These are phyloP conservation scores for Seira musarum DNA, from an alignment of 2,888 invertebrate genomes.

Conservation along the genomic window DNA sequence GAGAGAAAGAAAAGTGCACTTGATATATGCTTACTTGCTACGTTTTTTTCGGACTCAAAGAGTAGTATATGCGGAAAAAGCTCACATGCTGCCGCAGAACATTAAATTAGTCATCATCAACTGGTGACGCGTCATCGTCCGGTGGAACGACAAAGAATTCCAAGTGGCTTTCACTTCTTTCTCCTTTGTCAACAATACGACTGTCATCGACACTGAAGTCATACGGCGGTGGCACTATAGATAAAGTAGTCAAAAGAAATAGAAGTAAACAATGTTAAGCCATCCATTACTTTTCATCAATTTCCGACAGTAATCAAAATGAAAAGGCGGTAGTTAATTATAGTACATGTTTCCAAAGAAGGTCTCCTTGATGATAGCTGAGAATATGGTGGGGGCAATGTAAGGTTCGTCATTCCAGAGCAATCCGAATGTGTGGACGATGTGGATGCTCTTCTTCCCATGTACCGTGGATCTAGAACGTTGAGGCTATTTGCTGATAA, in stretches of 20 bases:
- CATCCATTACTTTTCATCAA: too few relatives aligned
- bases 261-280: too few relatives aligned
- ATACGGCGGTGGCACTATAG: slow-evolving; percentile 54
- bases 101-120: slow-evolving; percentile 54
- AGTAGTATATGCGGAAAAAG: background rate
- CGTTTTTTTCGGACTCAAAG: background rate
- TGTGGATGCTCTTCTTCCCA: slow-evolving; percentile 48
- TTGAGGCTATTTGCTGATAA: slow-evolving; percentile 39
- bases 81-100: slow-evolving; percentile 32
- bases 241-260: too few relatives aligned
- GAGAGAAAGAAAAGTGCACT: slow-evolving; percentile 24
- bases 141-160: slow-evolving; percentile 51
- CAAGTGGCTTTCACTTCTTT: slow-evolving; percentile 11
- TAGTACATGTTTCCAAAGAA: slow-evolving; percentile 41
- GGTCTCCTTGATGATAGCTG: slow-evolving; percentile 45
- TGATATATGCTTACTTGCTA: slow-evolving; percentile 20
- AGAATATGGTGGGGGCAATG: slow-evolving; percentile 47
- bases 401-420: slow-evolving; percentile 35
- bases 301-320: too few relatives aligned
- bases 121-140: slow-evolving; percentile 36
- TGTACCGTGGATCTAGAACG: slow-evolving; percentile 37
- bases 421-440: slow-evolving; percentile 51
- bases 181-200: background rate
- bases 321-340: too few relatives aligned
- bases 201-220: slow-evolving; percentile 25